Conservation (phyloP, 1,140 invertebrate genomes). For the Pseudoatta argentina region DNA sequence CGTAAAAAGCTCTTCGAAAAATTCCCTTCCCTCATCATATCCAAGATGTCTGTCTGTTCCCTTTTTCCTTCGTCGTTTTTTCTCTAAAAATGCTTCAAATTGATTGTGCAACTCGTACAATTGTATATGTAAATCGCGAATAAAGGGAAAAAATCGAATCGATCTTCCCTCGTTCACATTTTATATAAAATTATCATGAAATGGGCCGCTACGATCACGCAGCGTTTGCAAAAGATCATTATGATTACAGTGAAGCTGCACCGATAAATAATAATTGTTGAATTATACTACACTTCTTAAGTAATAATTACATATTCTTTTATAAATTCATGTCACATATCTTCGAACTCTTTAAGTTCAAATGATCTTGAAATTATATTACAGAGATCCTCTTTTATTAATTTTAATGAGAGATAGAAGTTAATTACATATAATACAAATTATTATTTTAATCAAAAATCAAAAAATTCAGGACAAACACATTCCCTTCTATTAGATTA, state of each 20-base stretch:
- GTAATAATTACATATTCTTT: conserved; percentile 53
- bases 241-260: conserved; percentile 21
- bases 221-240: conserved; percentile 60
- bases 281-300: conserved; percentile 49
- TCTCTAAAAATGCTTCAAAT: not conserved
- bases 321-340: conserved; percentile 54
- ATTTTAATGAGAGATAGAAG: conserved; percentile 4
- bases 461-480: not conserved
- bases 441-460: conserved; percentile 13
- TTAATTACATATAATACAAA: conserved; percentile 1
- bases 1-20: not conserved
- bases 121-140: not conserved
- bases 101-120: conserved; percentile 13
- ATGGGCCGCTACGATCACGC: conserved; percentile 54
- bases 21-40: conserved; percentile 1
- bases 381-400: not conserved
- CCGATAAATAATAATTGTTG: not conserved
- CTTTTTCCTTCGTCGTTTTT: not conserved
- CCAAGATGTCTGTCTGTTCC: not conserved
- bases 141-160: conserved; percentile 20
- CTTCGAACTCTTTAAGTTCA: conserved; percentile 49
- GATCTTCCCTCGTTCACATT: not conserved
- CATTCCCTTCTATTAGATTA: not conserved
- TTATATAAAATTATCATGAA: conserved; percentile 42
- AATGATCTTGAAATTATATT: conserved; percentile 3